Evolutionary conservation across 2,797 vertebrate genomes (phyloP).

Genomic region (Molossus alvarezi): DNA sequence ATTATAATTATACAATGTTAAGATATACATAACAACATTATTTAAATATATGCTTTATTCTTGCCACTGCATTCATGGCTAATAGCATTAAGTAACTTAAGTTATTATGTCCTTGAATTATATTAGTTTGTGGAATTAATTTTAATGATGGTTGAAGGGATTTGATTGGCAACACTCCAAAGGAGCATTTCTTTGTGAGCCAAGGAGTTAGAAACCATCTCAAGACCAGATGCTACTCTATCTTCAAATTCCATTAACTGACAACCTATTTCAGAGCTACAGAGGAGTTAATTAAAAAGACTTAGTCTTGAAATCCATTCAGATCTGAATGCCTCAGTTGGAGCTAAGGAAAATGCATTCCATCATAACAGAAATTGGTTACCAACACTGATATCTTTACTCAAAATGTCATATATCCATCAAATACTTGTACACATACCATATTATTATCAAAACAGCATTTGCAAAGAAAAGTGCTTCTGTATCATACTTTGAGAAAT

Average conservation of each 20-base stretch:
- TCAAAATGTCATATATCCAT: neutral
- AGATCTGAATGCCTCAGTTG: constrained; percentile 1
- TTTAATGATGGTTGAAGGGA: neutral
- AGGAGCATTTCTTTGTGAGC: neutral
- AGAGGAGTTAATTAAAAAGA: constrained; percentile 53
- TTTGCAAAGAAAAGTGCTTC: neutral
- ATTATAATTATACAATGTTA: constrained; percentile 26
- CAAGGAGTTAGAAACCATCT: neutral
- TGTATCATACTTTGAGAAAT: neutral
- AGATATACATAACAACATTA: neutral
- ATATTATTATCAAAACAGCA: neutral
- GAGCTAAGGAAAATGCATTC: constrained; percentile 41
- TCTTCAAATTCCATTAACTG: constrained; percentile 56
- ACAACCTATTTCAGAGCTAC: constrained; percentile 55
- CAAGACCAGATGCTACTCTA: constrained; percentile 31
- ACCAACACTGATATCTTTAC: constrained; percentile 19
- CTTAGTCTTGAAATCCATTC: constrained; percentile 62
- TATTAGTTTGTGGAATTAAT: constrained; percentile 30
- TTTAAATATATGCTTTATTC: constrained; percentile 29
- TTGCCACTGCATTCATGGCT: neutral
- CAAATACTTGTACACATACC: neutral
- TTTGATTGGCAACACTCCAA: neutral
- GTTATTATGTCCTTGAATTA: constrained; percentile 36
- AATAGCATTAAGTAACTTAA: constrained; percentile 47
- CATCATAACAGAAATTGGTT: neutral